A percentile compares a stretch with the other conserved stretches of the same genome.
Evolutionary conservation across 2,888 invertebrate genomes (phyloP).

Genomic region (Morinoia aosen): DNA sequence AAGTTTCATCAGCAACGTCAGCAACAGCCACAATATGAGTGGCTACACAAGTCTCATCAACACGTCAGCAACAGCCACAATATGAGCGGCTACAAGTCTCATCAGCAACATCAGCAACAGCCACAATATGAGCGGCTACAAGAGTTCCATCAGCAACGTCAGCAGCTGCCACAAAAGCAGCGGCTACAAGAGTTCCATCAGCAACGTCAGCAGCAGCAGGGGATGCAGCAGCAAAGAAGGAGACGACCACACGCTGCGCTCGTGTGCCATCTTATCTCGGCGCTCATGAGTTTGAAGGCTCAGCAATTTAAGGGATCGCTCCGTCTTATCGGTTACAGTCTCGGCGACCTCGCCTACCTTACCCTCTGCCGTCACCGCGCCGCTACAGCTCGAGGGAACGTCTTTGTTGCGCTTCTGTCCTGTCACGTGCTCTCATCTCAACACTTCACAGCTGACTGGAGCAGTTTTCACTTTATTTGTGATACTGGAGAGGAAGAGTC

Average conservation of each 20-base stretch:
- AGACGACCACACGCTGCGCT: neutral
- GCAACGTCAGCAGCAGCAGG: neutral
- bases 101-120: too few species aligned
- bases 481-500: too few species aligned
- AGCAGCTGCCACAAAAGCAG: too few species aligned
- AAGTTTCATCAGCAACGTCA: neutral
- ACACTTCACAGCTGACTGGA: neutral
- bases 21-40: neutral
- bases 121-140: neutral
- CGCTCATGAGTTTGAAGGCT: conserved; percentile 51
- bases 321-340: conserved; percentile 36
- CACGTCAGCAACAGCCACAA: neutral
- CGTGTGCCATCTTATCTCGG: conserved; percentile 24
- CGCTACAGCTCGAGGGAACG: neutral
- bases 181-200: too few species aligned
- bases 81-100: neutral
- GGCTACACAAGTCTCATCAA: too few species aligned
- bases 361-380: neutral
- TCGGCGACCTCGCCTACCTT: conserved; percentile 41
- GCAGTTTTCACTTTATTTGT: neutral
- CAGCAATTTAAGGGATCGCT: conserved; percentile 51
- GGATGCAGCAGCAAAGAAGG: neutral
- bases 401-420: neutral
- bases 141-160: too few species aligned
- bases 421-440: neutral